phyloP scores from a whole-genome alignment of 2,797 vertebrate species.

The Phrynocephalus vlangalii region DNA sequence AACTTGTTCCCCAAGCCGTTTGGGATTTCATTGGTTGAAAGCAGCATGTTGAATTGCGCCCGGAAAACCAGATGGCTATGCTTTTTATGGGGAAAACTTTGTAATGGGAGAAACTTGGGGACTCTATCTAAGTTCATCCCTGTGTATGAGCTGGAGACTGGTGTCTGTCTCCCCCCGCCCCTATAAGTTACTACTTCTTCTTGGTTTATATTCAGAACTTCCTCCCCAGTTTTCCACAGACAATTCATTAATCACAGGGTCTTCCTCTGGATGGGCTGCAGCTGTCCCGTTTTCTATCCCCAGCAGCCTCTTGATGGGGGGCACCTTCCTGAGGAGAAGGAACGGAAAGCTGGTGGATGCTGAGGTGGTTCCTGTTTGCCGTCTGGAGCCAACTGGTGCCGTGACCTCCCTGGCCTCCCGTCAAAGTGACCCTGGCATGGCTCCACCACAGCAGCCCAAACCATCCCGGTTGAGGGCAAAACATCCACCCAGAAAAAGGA shows the following conservation, averaged over 20 bases:
- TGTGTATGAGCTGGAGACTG: neutral
- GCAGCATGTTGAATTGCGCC: too few relatives aligned
- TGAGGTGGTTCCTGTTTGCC: constrained; percentile 32
- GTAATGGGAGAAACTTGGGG: neutral
- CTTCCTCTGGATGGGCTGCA: constrained; percentile 4
- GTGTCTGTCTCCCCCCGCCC: too few relatives aligned
- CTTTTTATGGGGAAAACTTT: neutral
- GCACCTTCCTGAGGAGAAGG: neutral
- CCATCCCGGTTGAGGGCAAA: neutral
- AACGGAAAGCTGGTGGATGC: neutral
- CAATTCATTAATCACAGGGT: neutral
- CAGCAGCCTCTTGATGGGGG: neutral
- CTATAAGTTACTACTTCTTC: neutral
- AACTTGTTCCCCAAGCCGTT: too few relatives aligned
- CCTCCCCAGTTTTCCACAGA: constrained; percentile 16
- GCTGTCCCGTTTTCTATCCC: neutral
- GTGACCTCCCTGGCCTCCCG: neutral
- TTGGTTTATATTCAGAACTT: constrained; percentile 13
- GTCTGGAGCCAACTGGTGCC: neutral
- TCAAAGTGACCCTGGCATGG: neutral
- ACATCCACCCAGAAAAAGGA: neutral
- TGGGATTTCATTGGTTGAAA: too few relatives aligned
- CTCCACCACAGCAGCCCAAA: neutral
- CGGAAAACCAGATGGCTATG: too few relatives aligned
- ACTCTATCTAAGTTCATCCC: neutral